Percentiles rank a stretch among this genome's conserved stretches.
Evolutionary conservation across 2,113 vertebrate genomes (phyloP).

Genomic region (Vanacampus margaritifer): DNA sequence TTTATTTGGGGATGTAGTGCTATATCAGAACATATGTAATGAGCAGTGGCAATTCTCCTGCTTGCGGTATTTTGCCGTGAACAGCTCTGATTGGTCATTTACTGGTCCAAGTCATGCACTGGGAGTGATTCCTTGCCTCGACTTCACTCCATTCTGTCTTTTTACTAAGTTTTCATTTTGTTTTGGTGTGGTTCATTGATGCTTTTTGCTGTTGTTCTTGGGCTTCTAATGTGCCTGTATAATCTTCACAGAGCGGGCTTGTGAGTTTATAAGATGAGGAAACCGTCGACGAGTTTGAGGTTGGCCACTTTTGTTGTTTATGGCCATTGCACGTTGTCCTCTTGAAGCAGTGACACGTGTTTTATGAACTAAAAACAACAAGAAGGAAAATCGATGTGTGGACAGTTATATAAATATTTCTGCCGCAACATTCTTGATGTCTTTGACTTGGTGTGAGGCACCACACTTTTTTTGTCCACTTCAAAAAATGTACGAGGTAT

Average conservation of each 20-base stretch:
- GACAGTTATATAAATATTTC: too few relatives aligned
- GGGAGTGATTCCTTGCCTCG: too few relatives aligned
- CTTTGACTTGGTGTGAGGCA: too few relatives aligned
- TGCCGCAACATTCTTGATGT: too few relatives aligned
- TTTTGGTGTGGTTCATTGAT: background rate
- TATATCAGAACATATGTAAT: too few relatives aligned
- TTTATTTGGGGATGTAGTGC: too few relatives aligned
- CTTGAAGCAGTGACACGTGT: conserved; percentile 14
- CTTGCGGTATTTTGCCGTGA: too few relatives aligned
- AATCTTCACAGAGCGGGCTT: conserved; percentile 16
- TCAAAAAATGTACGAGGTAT: too few relatives aligned
- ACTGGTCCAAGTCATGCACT: too few relatives aligned
- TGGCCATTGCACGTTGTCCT: conserved; percentile 50
- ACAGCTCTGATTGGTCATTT: too few relatives aligned
- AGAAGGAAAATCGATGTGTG: background rate
- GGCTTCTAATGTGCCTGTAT: background rate
- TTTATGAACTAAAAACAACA: conserved; percentile 10
- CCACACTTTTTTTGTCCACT: background rate
- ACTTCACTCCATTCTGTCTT: background rate
- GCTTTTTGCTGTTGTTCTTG: background rate
- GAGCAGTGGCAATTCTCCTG: too few relatives aligned
- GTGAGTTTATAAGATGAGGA: conserved; percentile 16
- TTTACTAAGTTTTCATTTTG: conserved; percentile 4
- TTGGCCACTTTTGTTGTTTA: conserved; percentile 47
- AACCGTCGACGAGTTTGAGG: conserved; percentile 29